Evolutionary conservation across 92 coral and sea anemone genomes (phyloP).

Genomic region (Scolanthus callimorphus): DNA sequence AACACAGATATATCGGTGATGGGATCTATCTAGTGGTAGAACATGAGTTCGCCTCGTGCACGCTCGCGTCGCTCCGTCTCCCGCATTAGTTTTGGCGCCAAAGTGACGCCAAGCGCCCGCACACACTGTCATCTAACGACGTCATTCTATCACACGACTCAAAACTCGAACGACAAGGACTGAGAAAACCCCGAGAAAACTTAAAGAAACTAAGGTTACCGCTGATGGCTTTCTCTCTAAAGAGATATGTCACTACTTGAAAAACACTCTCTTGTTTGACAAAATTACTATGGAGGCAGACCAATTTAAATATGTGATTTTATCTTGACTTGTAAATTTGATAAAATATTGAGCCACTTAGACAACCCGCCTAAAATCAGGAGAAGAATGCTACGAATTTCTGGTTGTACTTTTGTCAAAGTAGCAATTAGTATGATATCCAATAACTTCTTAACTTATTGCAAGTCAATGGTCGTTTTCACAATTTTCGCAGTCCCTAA

Average conservation of each 20-base stretch:
- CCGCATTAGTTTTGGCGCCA: conserved; percentile 19
- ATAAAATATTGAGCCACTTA: conserved; percentile 17
- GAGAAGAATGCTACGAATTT: conserved; percentile 13
- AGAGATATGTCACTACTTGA: conserved; percentile 39
- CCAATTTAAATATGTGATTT: neutral
- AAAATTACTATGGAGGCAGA: conserved; percentile 21
- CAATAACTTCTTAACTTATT: conserved; percentile 11
- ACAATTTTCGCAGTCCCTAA: neutral
- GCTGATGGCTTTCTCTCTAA: conserved; percentile 30
- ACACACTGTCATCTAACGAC: conserved; percentile 41
- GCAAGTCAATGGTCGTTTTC: too few species aligned
- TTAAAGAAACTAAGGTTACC: conserved; percentile 13
- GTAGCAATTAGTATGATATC: conserved; percentile 8
- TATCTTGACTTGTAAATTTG: conserved; percentile 4
- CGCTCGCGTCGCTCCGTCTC: conserved; percentile 2
- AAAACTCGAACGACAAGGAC: neutral
- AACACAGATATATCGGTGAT: neutral
- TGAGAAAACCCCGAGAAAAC: conserved; percentile 7
- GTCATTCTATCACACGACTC: neutral
- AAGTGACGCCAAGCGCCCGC: conserved; percentile 40
- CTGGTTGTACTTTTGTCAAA: conserved; percentile 3
- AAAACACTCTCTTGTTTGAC: neutral
- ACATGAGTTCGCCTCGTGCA: neutral
- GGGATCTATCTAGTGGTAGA: neutral
- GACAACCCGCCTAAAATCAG: neutral